Conservation (phyloP, 2,888 invertebrate species). For the Hirudinaria manillensis region DNA sequence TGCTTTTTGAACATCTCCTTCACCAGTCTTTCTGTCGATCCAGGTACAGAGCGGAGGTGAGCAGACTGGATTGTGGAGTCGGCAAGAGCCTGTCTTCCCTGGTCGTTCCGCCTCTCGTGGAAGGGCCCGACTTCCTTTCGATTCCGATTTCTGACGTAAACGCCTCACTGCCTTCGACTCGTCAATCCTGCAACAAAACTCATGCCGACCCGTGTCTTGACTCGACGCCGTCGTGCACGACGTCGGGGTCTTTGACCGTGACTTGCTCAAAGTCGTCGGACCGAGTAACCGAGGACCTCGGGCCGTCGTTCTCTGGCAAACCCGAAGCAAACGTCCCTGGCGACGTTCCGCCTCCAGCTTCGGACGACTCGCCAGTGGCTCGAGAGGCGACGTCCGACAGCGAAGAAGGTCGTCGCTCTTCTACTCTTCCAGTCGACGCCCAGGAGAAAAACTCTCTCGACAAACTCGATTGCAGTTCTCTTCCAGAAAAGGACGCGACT, state of each 20-base stretch:
- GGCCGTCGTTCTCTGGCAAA: too few species aligned
- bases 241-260: not conserved
- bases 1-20: too few species aligned
- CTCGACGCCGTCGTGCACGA: not conserved
- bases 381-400: too few species aligned
- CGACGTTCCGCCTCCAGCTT: too few species aligned
- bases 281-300: too few species aligned
- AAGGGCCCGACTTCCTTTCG: not conserved
- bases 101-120: constrained; percentile 19
- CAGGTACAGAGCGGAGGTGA: constrained; percentile 26
- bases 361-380: too few species aligned
- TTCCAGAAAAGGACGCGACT: too few species aligned
- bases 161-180: not conserved
- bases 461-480: not conserved
- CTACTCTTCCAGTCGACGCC: too few species aligned
- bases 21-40: not conserved
- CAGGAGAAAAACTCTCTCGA: not conserved
- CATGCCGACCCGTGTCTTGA: too few species aligned
- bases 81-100: not conserved
- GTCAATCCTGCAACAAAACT: too few species aligned
- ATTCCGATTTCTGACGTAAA: not conserved
- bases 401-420: too few species aligned
- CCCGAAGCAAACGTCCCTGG: too few species aligned
- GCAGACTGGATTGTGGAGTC: constrained; percentile 15
- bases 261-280: not conserved